Evolutionary conservation across 1,140 invertebrate genomes (phyloP).

Genomic region (Hypsibius dujardini): DNA sequence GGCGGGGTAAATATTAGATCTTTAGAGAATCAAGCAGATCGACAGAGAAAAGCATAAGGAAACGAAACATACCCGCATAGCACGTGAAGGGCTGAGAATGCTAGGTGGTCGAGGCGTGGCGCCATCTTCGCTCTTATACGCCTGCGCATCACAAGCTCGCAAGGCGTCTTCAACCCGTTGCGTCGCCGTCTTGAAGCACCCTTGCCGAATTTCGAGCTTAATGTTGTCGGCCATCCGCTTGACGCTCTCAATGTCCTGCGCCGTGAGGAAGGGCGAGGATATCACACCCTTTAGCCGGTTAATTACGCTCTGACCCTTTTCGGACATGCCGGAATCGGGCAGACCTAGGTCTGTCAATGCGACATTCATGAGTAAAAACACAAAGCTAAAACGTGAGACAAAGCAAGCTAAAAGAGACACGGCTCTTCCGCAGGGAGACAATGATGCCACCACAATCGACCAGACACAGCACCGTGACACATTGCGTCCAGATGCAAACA

Average conservation of each 20-base stretch:
- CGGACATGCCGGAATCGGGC: neutral
- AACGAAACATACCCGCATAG: neutral
- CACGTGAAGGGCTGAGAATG: neutral
- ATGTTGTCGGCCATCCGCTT: neutral
- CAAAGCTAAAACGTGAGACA: too few relatives aligned
- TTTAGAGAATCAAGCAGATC: neutral
- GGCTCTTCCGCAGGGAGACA: too few relatives aligned
- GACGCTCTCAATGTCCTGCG: neutral
- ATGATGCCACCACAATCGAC: too few relatives aligned
- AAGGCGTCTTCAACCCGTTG: neutral
- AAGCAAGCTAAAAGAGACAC: too few relatives aligned
- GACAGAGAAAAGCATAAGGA: neutral
- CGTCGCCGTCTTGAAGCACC: conserved; percentile 2
- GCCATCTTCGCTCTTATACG: neutral
- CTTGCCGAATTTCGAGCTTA: neutral
- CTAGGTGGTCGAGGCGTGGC: neutral
- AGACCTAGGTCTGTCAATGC: neutral
- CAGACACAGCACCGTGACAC: too few relatives aligned
- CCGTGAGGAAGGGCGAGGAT: neutral
- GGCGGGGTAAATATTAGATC: too few relatives aligned
- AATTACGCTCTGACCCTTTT: neutral
- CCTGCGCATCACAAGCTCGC: neutral
- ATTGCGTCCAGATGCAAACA: too few relatives aligned
- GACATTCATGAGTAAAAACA: too few relatives aligned
- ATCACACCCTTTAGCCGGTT: neutral